Percentiles rank a stretch among this genome's conserved stretches.
These are phyloP conservation scores for Euschistus heros DNA, from an alignment of 1,140 invertebrate species.

Conservation along the genomic window DNA sequence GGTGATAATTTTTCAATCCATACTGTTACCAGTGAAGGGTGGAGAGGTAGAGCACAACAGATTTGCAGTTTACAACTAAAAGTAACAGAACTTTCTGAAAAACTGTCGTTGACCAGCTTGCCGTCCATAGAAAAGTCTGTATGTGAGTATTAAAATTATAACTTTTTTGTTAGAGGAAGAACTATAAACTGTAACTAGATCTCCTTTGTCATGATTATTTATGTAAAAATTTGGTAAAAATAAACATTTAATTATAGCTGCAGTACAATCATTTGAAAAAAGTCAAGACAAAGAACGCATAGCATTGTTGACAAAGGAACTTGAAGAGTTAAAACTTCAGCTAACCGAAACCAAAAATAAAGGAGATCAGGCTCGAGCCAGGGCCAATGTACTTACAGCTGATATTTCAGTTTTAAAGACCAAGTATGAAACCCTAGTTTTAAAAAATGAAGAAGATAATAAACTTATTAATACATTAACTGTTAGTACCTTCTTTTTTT, in stretches of 20 bases:
- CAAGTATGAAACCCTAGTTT: constrained; percentile 41
- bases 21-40: constrained; percentile 33
- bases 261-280: constrained; percentile 23
- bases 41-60: constrained; percentile 61
- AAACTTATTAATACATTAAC: constrained; percentile 42
- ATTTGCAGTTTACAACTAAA: constrained; percentile 52
- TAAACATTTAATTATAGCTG: constrained; percentile 29
- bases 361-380: constrained; percentile 42
- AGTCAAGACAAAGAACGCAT: constrained; percentile 36
- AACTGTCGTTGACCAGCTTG: constrained; percentile 33
- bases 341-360: constrained; percentile 44
- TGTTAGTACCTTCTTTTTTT: constrained; percentile 9
- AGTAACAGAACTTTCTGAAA: constrained; percentile 48
- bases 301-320: constrained; percentile 42
- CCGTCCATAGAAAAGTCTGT: constrained; percentile 17
- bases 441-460: constrained; percentile 46
- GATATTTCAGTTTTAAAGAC: constrained; percentile 39
- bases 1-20: constrained; percentile 45
- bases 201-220: too few species aligned
- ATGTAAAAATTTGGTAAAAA: not conserved
- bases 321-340: constrained; percentile 34
- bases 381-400: constrained; percentile 45
- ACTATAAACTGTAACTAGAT: too few species aligned
- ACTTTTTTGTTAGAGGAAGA: too few species aligned
- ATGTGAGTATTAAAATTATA: constrained; percentile 14